These are phyloP conservation scores for Steatornis caripensis DNA, from an alignment of 2,113 vertebrate genomes.

Conservation along the genomic window DNA sequence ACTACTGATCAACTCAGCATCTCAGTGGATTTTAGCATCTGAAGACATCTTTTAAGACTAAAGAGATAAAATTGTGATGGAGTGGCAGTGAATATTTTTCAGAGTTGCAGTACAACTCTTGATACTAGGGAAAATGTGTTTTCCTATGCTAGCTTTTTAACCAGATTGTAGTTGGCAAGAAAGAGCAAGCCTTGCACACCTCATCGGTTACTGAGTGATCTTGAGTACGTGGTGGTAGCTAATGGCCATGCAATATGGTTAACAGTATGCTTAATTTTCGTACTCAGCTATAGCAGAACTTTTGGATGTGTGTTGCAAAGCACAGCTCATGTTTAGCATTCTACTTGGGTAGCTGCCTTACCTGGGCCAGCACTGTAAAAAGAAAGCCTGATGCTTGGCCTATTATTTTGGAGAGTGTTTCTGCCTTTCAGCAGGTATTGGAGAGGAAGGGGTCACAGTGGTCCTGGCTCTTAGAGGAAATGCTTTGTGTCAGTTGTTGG, in stretches of 20 bases:
- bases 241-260: not conserved
- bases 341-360: not conserved
- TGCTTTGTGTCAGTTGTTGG: not conserved
- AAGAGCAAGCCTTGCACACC: not conserved
- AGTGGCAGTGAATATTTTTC: not conserved
- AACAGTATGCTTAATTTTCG: not conserved
- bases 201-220: not conserved
- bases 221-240: not conserved
- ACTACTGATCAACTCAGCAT: too few species aligned
- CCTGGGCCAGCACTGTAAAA: not conserved
- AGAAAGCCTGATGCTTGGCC: not conserved
- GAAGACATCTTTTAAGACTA: not conserved
- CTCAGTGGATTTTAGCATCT: too few species aligned
- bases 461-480: not conserved
- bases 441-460: not conserved
- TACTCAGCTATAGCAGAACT: not conserved
- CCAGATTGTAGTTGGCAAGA: not conserved
- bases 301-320: not conserved
- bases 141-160: not conserved
- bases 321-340: not conserved
- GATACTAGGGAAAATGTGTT: not conserved
- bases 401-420: not conserved
- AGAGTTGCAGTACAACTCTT: not conserved
- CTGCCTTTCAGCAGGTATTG: not conserved
- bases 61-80: not conserved